Base-by-base conservation (phyloP, 2,797 vertebrate species). In the Hylomyscus alleni region DNA sequence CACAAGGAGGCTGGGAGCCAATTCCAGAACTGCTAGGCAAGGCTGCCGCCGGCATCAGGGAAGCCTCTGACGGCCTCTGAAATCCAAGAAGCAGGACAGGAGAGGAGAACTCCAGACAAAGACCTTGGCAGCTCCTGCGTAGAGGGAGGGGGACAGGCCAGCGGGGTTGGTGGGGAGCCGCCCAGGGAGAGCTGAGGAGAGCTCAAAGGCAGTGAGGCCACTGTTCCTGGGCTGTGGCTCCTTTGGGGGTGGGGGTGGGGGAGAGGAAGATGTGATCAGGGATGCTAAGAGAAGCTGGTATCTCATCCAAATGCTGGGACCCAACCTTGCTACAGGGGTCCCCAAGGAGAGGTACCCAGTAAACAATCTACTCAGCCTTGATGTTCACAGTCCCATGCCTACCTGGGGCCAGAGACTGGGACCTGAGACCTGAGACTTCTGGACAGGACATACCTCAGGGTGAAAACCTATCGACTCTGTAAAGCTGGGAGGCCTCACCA, bases 21-120 rank as follows among this genome's bases (percentile, higher is more conserved):
- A 90, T 56, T 77, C 90, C 50, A 92, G 80, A 90, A 96, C 40
- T 72, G 87, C 88, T 56, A 19, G 0, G 85, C 94, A 77, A 90
- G 90, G 62, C 56, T 0, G 0, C 80, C 3, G 11, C 77, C 95
- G 94, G 26, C 60, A 56, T n/a, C 75, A 83, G 87, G 90, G 73
- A 92, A 91, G 75, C 76, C 97, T 93, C 94, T 65, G 50, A 47
- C 58, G 9, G 58, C 81, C 52, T 58, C 93, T 69, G 92, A 96
- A 97, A 97, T 29, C 75, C 34, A 85, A 96, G 92, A 76, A 81
- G 40, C 92, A 78, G 92, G 72, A 78, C 56, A 69, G 89, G 44
- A 78, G 50, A 58, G 52, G 72, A 93, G 58, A 60, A 52, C 92
- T 77, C 50, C 37, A 62, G 92, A 82, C 40, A 44, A 77, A 76